phyloP scores from a whole-genome alignment of 2,113 vertebrate genomes.

The Empidonax traillii region DNA sequence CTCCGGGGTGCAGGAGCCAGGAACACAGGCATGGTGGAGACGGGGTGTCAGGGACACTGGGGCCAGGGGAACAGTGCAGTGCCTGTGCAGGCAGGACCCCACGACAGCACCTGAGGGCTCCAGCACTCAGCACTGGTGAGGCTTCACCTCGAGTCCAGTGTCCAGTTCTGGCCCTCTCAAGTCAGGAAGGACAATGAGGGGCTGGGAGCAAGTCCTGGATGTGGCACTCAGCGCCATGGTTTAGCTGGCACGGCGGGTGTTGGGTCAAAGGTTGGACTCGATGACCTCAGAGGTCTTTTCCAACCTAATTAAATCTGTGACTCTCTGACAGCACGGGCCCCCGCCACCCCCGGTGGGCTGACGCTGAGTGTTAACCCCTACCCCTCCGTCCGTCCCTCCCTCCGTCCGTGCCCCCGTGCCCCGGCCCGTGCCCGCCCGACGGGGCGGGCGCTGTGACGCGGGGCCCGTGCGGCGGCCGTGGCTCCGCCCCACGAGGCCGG shows the following conservation, averaged over 20 bases:
- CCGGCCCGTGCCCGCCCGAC: neutral
- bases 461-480: neutral
- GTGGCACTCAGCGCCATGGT: neutral
- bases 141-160: neutral
- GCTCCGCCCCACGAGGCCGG: neutral
- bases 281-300: neutral
- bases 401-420: neutral
- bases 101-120: fast-evolving
- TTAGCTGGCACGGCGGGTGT: neutral
- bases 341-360: fast-evolving
- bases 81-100: too few species aligned
- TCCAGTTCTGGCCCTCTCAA: neutral
- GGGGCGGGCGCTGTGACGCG: neutral
- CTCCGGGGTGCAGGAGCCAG: fast-evolving
- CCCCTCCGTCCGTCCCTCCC: neutral
- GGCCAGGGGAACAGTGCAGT: neutral
- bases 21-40: fast-evolving
- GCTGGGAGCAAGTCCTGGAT: fast-evolving
- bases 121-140: neutral
- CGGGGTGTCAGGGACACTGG: neutral
- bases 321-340: fast-evolving
- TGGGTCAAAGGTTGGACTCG: neutral
- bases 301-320: neutral
- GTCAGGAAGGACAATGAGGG: neutral
- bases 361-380: fast-evolving